Base-by-base conservation (phyloP, 2,888 invertebrate genomes). In the Ophioninae sp. region DNA sequence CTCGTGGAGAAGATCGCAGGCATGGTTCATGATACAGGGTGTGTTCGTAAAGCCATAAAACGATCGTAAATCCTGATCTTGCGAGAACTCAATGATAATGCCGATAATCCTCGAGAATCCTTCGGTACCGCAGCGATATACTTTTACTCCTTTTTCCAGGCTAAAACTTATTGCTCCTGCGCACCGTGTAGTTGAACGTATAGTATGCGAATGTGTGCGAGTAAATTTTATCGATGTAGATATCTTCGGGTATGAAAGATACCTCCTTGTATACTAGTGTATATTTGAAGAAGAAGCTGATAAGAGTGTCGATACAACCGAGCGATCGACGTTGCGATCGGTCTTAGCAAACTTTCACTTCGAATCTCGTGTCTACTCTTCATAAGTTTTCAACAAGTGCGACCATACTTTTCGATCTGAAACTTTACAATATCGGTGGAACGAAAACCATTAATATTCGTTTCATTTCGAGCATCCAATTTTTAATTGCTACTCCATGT, bases 101-200 rank as follows among this genome's bases (percentile, higher is more conserved):
- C 78, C 82, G 73, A 82, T 79, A 69, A 79, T 78, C 74, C 74
- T n/a, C 6, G 56, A 20, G 64, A 78, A 82, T 82, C 82, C 73
- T 73, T 22, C 22, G 68, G 23, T 78, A 78, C 73, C 73, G 30
- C 17, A 39, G 61, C 56, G 51, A 69, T 73, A 63, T 41, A 67
- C 65, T 73, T 30, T 72, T 73, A 41, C 61, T 30, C 51, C 56
- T 67, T 30, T 68, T 51, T 73, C 61, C 63, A 10, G 37, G 61
- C 22, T 63, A 17, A 63, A 61, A 79, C 67, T 73, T 61, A 73
- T 68, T 73, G 73, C 61, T 22, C 41, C 51, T 51, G 13, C 6
- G 13, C 13, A 17, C 13, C 51, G 51, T 51, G 13, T 17, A 51
- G 51, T 5, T 3, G 17, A 13, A 17, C 51, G 6, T 13, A 39